These are phyloP conservation scores for Caracal caracal DNA, from an alignment of 2,113 vertebrate genomes.

Conservation along the genomic window DNA sequence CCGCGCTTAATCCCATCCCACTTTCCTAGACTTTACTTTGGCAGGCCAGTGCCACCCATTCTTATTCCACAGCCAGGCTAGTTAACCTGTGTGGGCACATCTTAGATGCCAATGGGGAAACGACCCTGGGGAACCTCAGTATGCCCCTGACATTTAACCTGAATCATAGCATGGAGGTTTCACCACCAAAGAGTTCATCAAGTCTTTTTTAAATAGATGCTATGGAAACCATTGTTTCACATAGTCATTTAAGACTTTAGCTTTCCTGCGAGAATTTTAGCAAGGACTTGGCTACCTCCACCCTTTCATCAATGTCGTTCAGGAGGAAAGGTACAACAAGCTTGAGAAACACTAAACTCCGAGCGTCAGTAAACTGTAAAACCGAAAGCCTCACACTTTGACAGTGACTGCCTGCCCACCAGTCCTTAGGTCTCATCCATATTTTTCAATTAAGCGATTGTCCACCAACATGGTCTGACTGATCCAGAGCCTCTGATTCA, in stretches of 20 bases:
- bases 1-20: too few species aligned
- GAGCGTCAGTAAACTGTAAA: neutral
- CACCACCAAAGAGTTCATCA: neutral
- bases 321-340: neutral
- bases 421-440: neutral
- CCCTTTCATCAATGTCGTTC: neutral
- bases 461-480: neutral
- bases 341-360: neutral
- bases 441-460: neutral
- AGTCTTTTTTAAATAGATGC: neutral
- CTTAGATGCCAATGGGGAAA: neutral
- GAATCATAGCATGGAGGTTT: neutral
- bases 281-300: neutral
- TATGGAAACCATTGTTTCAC: neutral
- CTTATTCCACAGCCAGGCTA: neutral
- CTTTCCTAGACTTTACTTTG: neutral
- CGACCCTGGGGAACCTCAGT: neutral
- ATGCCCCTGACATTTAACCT: neutral
- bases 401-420: neutral
- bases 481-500: neutral
- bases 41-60: neutral
- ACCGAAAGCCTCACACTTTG: neutral
- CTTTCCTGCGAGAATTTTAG: conserved; percentile 5
- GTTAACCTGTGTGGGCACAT: neutral
- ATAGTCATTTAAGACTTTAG: neutral